Percentiles rank a stretch among this genome's conserved stretches.
These are phyloP conservation scores for Lithophane leautieri DNA, from an alignment of 2,888 invertebrate species.

Conservation along the genomic window DNA sequence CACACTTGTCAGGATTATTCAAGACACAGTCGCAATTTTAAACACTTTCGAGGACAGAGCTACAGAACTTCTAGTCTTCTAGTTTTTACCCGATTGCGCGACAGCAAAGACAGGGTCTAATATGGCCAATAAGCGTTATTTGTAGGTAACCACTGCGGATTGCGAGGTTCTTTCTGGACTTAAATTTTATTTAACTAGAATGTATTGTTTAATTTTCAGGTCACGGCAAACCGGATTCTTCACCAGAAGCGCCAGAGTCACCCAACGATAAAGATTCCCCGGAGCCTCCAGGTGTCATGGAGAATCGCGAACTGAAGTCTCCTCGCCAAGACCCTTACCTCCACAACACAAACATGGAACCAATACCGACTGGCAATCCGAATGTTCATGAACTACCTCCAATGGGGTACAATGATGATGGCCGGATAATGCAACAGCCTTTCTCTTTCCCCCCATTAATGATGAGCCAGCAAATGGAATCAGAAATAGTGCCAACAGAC, in stretches of 20 bases:
- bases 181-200: neutral
- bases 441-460: constrained; percentile 83
- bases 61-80: neutral
- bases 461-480: constrained; percentile 79
- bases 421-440: constrained; percentile 80
- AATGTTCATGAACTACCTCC: constrained; percentile 79
- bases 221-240: constrained; percentile 86
- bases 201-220: constrained; percentile 69
- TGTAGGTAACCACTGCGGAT: neutral
- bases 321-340: constrained; percentile 83
- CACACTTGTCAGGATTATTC: neutral
- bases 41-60: neutral
- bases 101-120: neutral
- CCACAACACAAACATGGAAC: constrained; percentile 78
- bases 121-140: neutral
- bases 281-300: constrained; percentile 77
- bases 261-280: constrained; percentile 85
- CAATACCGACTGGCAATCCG: constrained; percentile 70
- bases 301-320: constrained; percentile 82
- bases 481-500: constrained; percentile 85
- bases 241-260: constrained; percentile 85
- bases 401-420: constrained; percentile 81
- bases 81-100: neutral
- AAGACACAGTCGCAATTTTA: neutral
- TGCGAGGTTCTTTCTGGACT: too few species aligned